These are phyloP conservation scores for Eudasyphora cyanicolor DNA, from an alignment of 2,888 invertebrate species.

Conservation along the genomic window DNA sequence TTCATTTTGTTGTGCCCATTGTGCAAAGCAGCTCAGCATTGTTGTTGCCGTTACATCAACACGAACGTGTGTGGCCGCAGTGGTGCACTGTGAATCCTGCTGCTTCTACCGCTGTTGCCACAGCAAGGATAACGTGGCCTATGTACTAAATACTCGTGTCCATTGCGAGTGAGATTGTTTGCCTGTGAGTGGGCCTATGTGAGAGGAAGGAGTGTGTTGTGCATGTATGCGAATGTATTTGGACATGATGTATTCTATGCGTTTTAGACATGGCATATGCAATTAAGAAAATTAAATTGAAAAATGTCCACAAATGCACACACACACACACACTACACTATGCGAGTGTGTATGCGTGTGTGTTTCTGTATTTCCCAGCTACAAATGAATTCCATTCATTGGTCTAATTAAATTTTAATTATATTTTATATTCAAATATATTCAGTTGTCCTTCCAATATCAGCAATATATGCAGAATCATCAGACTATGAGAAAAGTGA, in stretches of 20 bases:
- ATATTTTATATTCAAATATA: conserved; percentile 11
- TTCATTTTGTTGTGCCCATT: background rate
- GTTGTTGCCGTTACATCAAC: background rate
- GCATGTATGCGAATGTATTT: background rate
- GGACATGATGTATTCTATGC: background rate
- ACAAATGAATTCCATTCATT: conserved; percentile 3
- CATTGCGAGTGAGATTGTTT: background rate
- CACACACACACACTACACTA: background rate
- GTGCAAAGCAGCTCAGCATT: background rate
- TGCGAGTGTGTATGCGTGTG: background rate
- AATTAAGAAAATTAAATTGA: conserved; percentile 61
- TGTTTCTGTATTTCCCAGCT: background rate
- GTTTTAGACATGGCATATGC: conserved; percentile 27
- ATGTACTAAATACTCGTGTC: background rate
- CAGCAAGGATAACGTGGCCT: background rate
- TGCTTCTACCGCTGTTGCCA: background rate
- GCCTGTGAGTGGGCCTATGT: no score
- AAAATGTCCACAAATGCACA: conserved; percentile 11
- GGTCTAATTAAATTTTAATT: conserved; percentile 49
- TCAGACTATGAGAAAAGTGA: no score
- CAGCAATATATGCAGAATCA: no score
- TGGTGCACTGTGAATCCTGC: background rate
- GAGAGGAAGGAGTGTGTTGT: no score
- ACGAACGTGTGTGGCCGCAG: background rate
- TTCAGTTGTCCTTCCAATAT: no score